Evolutionary conservation across 2,797 vertebrate species (phyloP).

Genomic region (Manis javanica): DNA sequence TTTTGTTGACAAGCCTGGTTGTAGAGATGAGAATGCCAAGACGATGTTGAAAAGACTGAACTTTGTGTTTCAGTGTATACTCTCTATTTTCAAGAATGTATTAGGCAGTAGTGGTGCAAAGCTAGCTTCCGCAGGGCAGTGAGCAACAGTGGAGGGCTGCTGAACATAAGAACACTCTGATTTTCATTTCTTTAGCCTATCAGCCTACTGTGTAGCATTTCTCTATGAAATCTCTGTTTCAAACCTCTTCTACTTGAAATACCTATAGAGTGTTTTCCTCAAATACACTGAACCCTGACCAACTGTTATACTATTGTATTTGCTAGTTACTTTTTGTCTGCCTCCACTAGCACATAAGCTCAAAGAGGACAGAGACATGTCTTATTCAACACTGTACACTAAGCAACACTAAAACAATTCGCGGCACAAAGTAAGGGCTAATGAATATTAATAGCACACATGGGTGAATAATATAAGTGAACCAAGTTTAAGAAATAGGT

Average conservation of each 20-base stretch:
- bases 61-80: not conserved
- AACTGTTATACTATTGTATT: not conserved
- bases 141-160: not conserved
- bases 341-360: not conserved
- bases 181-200: not conserved
- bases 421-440: not conserved
- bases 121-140: not conserved
- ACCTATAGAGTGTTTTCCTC: not conserved
- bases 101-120: not conserved
- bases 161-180: not conserved
- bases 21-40: not conserved
- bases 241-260: not conserved
- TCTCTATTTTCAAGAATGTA: not conserved
- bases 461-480: not conserved
- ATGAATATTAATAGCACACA: not conserved
- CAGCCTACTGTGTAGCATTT: not conserved
- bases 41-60: not conserved
- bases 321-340: not conserved
- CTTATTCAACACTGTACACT: not conserved
- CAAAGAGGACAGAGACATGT: not conserved
- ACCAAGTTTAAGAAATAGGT: not conserved
- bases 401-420: not conserved
- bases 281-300: not conserved
- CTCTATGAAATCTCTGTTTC: not conserved
- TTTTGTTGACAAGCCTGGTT: not conserved